phyloP scores from a whole-genome alignment of 2,113 vertebrate species.

The Apteryx owenii region DNA sequence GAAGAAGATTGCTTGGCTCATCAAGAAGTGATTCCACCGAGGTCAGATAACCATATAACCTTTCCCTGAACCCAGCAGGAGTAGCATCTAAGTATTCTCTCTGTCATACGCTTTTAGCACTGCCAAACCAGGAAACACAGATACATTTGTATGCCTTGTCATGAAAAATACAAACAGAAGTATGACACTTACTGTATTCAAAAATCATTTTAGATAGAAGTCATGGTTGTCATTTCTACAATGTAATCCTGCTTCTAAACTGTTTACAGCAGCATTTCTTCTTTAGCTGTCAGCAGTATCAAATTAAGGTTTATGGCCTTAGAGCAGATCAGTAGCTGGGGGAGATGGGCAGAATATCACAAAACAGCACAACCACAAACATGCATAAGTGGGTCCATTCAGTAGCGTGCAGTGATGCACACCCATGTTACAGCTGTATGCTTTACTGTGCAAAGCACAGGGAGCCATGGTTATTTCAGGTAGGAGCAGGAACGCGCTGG shows the following conservation, averaged over 20 bases:
- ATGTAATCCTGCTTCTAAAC: not conserved
- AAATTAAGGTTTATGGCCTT: not conserved
- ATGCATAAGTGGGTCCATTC: not conserved
- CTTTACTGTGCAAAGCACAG: not conserved
- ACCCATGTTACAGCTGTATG: not conserved
- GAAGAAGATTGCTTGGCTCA: not conserved
- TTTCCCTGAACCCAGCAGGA: not conserved
- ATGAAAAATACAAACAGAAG: not conserved
- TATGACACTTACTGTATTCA: not conserved
- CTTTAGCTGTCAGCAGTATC: conserved; percentile 5
- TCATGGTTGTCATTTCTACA: not conserved
- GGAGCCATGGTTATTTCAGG: not conserved
- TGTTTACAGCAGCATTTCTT: not conserved
- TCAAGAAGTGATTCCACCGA: not conserved
- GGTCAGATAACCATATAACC: not conserved
- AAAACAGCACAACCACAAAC: not conserved
- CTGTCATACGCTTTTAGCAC: not conserved
- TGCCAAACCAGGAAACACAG: not conserved
- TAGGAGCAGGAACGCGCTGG: not conserved
- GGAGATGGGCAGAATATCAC: not conserved
- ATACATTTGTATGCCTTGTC: not conserved
- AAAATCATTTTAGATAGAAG: not conserved
- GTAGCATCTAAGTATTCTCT: not conserved
- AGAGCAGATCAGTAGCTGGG: not conserved
- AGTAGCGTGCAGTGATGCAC: not conserved